phyloP scores from a whole-genome alignment of 2,888 invertebrate species.

The Microplitis manilae region DNA sequence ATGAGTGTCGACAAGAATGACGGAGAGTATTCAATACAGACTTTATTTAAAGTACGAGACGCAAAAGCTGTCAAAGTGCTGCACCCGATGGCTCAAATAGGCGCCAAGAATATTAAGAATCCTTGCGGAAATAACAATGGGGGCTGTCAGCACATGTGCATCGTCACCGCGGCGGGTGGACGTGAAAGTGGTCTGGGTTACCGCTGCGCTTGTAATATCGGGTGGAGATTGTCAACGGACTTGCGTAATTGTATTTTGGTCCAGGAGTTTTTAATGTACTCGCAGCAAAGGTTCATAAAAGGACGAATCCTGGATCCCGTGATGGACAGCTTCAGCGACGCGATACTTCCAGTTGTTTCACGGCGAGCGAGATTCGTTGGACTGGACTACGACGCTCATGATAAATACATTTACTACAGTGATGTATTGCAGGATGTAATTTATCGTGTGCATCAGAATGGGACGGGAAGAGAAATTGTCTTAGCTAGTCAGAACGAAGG shows the following conservation, averaged over 20 bases:
- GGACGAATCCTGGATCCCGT: slow-evolving; percentile 92
- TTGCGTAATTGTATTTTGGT: slow-evolving; percentile 86
- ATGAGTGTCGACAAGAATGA: slow-evolving; percentile 90
- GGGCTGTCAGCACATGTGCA: slow-evolving; percentile 94
- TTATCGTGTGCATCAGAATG: slow-evolving; percentile 83
- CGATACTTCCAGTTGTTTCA: slow-evolving; percentile 94
- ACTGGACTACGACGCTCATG: slow-evolving; percentile 92
- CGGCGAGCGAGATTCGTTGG: slow-evolving; percentile 94
- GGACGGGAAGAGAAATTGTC: slow-evolving; percentile 88
- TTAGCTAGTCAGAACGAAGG: slow-evolving; percentile 97
- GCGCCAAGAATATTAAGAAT: slow-evolving; percentile 77
- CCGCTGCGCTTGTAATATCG: slow-evolving; percentile 93
- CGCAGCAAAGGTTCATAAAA: slow-evolving; percentile 95
- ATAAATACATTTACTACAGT: slow-evolving; percentile 95
- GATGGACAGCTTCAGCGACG: slow-evolving; percentile 93
- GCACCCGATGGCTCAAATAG: slow-evolving; percentile 84
- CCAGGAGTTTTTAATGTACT: slow-evolving; percentile 93
- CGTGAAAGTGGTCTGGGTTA: slow-evolving; percentile 82
- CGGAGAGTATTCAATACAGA: slow-evolving; percentile 84
- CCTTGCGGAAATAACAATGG: slow-evolving; percentile 92
- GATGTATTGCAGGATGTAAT: slow-evolving; percentile 97
- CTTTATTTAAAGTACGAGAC: slow-evolving; percentile 85
- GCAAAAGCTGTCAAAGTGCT: slow-evolving; percentile 89
- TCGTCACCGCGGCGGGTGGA: slow-evolving; percentile 84
- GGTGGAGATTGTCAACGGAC: slow-evolving; percentile 83